Percentiles rank a stretch among this genome's conserved stretches.
Evolutionary conservation across 2,797 vertebrate genomes (phyloP).

Genomic region (Acropternis orthonyx): DNA sequence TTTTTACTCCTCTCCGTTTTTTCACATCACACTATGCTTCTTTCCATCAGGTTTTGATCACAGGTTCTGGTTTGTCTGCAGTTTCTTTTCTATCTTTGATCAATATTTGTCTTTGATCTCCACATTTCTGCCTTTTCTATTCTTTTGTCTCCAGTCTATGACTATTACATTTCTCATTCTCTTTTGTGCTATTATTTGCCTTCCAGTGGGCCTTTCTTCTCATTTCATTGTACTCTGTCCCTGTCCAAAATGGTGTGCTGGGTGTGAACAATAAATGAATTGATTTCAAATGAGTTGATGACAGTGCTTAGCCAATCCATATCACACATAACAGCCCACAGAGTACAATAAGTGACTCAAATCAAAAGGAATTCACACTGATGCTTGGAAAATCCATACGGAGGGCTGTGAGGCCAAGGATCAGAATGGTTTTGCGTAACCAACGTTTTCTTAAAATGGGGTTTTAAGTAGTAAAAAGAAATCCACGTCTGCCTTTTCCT

Average conservation of each 20-base stretch:
- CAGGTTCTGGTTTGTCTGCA: not conserved
- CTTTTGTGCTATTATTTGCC: conserved; percentile 5
- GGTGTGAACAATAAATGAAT: conserved; percentile 45
- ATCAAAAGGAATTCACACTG: conserved; percentile 1
- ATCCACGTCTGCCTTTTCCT: not conserved
- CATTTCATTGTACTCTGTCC: not conserved
- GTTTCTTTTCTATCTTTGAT: conserved; percentile 39
- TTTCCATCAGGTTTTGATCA: conserved; percentile 52
- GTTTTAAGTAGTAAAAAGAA: not conserved
- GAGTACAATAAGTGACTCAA: not conserved
- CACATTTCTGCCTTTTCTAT: not conserved
- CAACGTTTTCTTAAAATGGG: not conserved
- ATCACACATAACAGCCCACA: not conserved
- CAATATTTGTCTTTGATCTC: conserved; percentile 50
- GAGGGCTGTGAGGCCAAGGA: not conserved
- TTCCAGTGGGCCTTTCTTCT: not conserved
- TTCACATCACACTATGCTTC: not conserved
- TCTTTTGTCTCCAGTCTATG: conserved; percentile 13
- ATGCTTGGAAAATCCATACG: conserved; percentile 17
- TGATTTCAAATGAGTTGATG: conserved; percentile 29
- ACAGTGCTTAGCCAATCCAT: not conserved
- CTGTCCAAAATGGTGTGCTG: not conserved
- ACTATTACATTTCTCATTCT: not conserved
- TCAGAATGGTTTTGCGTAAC: not conserved
- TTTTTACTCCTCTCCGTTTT: not conserved